phyloP scores from a whole-genome alignment of 2,888 invertebrate genomes.

The Patella depressa region DNA sequence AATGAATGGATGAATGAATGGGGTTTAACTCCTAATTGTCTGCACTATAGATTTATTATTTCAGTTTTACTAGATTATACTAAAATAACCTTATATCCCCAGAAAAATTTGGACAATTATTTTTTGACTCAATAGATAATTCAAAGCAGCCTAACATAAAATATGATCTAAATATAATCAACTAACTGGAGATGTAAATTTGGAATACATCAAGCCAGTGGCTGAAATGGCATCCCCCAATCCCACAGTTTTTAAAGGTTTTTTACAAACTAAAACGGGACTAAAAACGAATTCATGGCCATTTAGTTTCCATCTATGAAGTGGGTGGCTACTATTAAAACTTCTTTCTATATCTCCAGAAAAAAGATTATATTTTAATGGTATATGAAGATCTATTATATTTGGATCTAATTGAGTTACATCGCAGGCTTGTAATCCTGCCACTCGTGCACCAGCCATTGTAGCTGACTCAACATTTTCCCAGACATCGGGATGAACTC shows the following conservation, averaged over 20 bases:
- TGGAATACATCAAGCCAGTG: conserved; percentile 71
- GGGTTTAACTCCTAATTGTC: too few species aligned
- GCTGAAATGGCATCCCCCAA: conserved; percentile 73
- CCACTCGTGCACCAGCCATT: conserved; percentile 72
- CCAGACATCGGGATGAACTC: conserved; percentile 68
- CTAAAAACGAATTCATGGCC: conserved; percentile 72
- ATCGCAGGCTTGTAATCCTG: conserved; percentile 72
- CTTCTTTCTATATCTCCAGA: conserved; percentile 47
- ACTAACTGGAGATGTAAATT: conserved; percentile 36
- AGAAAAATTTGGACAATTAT: too few species aligned
- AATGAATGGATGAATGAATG: too few species aligned
- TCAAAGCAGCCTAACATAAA: too few species aligned
- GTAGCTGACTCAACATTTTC: conserved; percentile 69
- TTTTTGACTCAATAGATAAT: too few species aligned
- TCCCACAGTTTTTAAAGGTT: conserved; percentile 72
- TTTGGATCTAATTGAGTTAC: conserved; percentile 53
- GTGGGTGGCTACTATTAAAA: conserved; percentile 63
- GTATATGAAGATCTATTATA: conserved; percentile 69
- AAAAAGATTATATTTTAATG: conserved; percentile 63
- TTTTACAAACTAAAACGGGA: conserved; percentile 72
- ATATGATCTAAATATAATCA: background rate
- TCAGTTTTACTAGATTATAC: too few species aligned
- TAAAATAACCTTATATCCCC: too few species aligned
- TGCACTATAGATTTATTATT: too few species aligned
- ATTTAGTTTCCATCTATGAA: conserved; percentile 69